Base-by-base conservation (phyloP, 2,797 vertebrate species). In the Myripristis jacobus region DNA sequence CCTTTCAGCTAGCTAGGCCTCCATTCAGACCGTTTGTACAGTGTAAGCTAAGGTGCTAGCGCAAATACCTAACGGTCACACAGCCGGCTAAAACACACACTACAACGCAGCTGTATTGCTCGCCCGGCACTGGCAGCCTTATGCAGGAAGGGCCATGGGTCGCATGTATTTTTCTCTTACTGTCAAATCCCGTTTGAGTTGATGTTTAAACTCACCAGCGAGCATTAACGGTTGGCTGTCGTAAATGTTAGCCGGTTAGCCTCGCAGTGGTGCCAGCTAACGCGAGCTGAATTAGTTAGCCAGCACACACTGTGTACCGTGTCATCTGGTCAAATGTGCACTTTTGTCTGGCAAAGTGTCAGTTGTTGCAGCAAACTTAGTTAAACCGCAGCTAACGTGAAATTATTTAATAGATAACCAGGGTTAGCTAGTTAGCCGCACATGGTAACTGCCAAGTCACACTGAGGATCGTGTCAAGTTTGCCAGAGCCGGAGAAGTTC, bases 1-100 rank as follows among this genome's bases (percentile, higher is more conserved):
- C 3, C 6, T 46, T 25, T 16, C 31, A 72, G 72, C 70, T 83
- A 84, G 73, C 87, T 81, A 93, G 87, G 84, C 91, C 85, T 83
- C 69, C 61, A 52, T 80, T 86, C 75, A 80, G 68, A 22, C 11
- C 13, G 69, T 66, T 55, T 54, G 55, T 29, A 18, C 38, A 41
- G 38, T 13, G 38, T 41, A 41, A 13, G 38, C 38, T 41, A 36
- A 9, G 4, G 29, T n/a, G n/a, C n/a, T 31, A 38, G 11, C 21
- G 27, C 64, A 36, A 73, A 73, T 31, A 80, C 44, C 1, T 0
- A 69, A 31, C 24, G 43, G 48, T 78, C 71, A 41, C 69, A 21
- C 44, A 4, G 3, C 8, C 3, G 16, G 0, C 31, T n/a, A 3
- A 56, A 13, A 67, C 16, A 56, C 5, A 51, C 22, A n/a, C 18